phyloP scores from a whole-genome alignment of 2,888 invertebrate species.

The Syritta pipiens region DNA sequence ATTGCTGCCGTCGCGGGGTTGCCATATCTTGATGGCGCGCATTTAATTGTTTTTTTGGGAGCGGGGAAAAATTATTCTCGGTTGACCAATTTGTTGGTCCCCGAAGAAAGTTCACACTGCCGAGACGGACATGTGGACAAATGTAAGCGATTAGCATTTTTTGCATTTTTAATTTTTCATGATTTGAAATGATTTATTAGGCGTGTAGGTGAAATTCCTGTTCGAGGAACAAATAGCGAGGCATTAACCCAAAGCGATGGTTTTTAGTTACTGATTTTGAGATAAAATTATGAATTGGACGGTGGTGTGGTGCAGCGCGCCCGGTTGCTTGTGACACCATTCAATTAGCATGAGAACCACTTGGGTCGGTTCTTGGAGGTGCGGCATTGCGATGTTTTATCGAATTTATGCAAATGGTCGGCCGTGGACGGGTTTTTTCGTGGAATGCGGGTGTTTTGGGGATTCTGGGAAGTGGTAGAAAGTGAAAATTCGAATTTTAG shows the following conservation, averaged over 20 bases:
- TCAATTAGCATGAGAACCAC: conserved; percentile 17
- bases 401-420: neutral
- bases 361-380: neutral
- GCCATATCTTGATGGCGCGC: conserved; percentile 55
- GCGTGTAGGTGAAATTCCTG: neutral
- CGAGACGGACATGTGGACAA: conserved; percentile 29
- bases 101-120: conserved; percentile 16
- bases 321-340: neutral
- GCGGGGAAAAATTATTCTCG: conserved; percentile 37
- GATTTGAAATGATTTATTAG: conserved; percentile 31
- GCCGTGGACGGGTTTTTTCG: too few species aligned
- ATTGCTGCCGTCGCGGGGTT: conserved; percentile 29
- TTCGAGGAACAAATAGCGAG: conserved; percentile 5
- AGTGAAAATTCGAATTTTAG: too few species aligned
- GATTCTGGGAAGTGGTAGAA: too few species aligned
- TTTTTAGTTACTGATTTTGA: conserved; percentile 11
- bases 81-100: conserved; percentile 36
- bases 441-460: too few species aligned
- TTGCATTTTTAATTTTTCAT: conserved; percentile 34
- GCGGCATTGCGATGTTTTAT: neutral
- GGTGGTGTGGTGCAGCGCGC: neutral
- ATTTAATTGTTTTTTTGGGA: conserved; percentile 30
- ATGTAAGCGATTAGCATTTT: conserved; percentile 41
- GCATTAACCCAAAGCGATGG: conserved; percentile 4
- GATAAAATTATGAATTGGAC: conserved; percentile 3